Base-by-base conservation (phyloP, 1,140 invertebrate genomes). In the Monochamus saltuarius region DNA sequence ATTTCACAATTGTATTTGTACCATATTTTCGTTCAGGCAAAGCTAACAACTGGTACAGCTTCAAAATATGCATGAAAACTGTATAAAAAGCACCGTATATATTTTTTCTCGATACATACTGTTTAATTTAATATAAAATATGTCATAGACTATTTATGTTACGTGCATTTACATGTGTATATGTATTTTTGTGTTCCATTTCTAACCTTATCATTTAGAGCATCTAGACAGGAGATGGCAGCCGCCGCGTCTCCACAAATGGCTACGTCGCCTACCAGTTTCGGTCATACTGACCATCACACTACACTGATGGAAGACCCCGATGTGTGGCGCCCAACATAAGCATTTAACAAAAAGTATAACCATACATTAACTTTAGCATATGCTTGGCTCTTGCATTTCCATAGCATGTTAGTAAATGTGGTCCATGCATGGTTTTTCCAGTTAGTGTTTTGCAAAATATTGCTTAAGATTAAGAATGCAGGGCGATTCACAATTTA, bases 291-390 rank as follows among this genome's bases (percentile, higher is more conserved):
- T 81, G 81, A 84, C 82, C 81, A 83, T 80, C 84, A 87, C 77
- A 86, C 87, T 67, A 91, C 90, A 62, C 83, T 91, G 56, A 91
- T 92, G 89, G 89, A 92, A 81, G 89, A 92, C 80, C 90, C 90
- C 45, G 89, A 92, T 80, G 89, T 92, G 67, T 92, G 90, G 90
- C 88, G 89, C 78, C 89, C 89, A 73, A 91, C 89, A 84, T 91
- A 92, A 89, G 82, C 77, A 42, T 42, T 38, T 29, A 45, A 64
- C 43, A 51, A 65, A 63, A 45, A 14, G 29, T 14, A 61, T 47
- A 37, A 47, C 11, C 29, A 35, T 35, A 34, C 17, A 43, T 35
- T 47, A 22, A 46, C 22, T 29, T 29, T 6, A 29, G 22, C 6
- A 29, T 55, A 55, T 55, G 53, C 53, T 55, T 55, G 40, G 35